phyloP scores from a whole-genome alignment of 2,113 vertebrate genomes.

The Bettongia penicillata region DNA sequence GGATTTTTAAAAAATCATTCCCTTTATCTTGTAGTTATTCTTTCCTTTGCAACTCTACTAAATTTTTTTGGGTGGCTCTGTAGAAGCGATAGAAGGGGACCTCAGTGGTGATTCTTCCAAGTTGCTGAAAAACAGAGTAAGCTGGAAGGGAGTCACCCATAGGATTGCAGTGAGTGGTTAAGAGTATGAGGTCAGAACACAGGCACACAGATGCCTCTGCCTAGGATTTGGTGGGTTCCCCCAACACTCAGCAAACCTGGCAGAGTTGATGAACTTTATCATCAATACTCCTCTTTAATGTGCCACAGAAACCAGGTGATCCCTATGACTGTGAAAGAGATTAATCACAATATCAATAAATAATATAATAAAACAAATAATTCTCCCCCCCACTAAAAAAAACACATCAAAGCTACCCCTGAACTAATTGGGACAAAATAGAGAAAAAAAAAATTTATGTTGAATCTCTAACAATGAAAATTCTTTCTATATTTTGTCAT shows the following conservation, averaged over 20 bases:
- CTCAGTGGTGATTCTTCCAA: background rate
- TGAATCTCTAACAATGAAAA: background rate
- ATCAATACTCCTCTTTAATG: background rate
- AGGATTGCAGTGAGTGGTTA: background rate
- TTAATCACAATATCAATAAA: background rate
- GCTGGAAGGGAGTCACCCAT: background rate
- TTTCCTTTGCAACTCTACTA: background rate
- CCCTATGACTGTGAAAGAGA: background rate
- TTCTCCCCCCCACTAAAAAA: background rate
- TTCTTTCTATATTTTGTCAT: background rate
- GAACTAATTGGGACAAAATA: background rate
- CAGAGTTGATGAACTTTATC: constrained; percentile 1
- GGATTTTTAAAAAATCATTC: constrained; percentile 22
- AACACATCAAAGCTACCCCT: background rate
- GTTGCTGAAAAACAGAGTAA: background rate
- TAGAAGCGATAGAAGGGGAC: background rate
- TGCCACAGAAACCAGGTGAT: background rate
- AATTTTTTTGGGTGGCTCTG: background rate
- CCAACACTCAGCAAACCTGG: background rate
- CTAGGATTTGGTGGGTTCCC: constrained; percentile 3
- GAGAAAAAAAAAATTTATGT: background rate
- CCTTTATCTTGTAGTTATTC: background rate
- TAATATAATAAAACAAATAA: background rate
- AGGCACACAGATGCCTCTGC: background rate
- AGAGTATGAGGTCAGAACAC: background rate